Percentiles rank a stretch among this genome's conserved stretches.
Conservation (phyloP, 2,888 invertebrate genomes). For the Ophion slaviceki region DNA sequence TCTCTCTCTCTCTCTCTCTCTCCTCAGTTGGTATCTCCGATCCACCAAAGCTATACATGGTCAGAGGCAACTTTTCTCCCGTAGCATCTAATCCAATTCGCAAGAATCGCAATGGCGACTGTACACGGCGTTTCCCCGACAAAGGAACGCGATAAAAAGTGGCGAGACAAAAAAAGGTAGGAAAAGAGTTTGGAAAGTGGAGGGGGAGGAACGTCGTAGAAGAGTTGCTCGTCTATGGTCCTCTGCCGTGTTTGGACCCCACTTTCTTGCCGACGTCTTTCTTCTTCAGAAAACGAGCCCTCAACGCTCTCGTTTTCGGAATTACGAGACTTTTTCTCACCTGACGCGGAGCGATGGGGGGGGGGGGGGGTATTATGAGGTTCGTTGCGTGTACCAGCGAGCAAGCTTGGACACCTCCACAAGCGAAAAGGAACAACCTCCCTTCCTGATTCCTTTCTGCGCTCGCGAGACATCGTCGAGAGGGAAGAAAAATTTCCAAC, state of each 20-base stretch:
- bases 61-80: conserved; percentile 72
- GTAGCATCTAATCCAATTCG: conserved; percentile 77
- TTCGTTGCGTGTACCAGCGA: conserved; percentile 42
- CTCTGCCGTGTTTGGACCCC: conserved; percentile 72
- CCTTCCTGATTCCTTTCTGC: neutral
- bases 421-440: neutral
- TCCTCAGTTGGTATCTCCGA: neutral
- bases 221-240: conserved; percentile 65
- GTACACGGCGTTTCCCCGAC: conserved; percentile 43
- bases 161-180: conserved; percentile 62
- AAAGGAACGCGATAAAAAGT: conserved; percentile 50
- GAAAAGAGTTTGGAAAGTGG: conserved; percentile 56
- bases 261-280: conserved; percentile 60
- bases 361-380: conserved; percentile 24
- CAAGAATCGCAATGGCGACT: conserved; percentile 45
- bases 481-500: conserved; percentile 40
- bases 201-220: neutral
- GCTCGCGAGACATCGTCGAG: conserved; percentile 4
- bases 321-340: conserved; percentile 43
- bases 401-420: conserved; percentile 21
- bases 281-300: conserved; percentile 30
- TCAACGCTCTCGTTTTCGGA: conserved; percentile 24
- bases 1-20: no score
- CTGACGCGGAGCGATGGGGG: neutral
- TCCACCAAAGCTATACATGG: conserved; percentile 34